A percentile compares a stretch with the other conserved stretches of the same genome.
phyloP scores from a whole-genome alignment of 2,888 invertebrate genomes.

The Antitype chi region DNA sequence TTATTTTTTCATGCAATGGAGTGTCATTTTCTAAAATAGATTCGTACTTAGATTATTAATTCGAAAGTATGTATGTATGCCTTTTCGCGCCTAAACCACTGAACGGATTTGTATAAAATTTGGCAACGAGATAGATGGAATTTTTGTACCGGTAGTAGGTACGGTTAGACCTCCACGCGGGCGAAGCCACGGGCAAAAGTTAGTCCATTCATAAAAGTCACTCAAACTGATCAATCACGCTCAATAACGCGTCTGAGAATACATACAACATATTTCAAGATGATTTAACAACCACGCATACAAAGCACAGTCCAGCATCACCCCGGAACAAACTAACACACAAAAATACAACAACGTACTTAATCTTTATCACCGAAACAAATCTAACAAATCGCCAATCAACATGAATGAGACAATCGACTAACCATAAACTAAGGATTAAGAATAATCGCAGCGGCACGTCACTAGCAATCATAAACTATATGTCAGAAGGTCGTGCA shows the following conservation, averaged over 20 bases:
- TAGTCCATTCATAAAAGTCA: conserved; percentile 9
- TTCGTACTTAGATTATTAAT: neutral
- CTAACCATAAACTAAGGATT: conserved; percentile 79
- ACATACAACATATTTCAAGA: conserved; percentile 7
- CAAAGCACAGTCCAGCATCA: neutral
- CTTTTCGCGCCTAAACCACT: neutral
- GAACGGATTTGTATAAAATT: neutral
- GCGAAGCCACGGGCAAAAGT: neutral
- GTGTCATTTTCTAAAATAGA: neutral
- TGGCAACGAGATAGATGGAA: neutral
- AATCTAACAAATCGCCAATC: conserved; percentile 68
- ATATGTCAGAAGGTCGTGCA: conserved; percentile 78
- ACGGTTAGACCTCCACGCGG: neutral
- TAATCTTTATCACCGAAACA: conserved; percentile 47
- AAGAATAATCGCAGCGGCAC: conserved; percentile 75
- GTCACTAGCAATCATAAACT: conserved; percentile 70
- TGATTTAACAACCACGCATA: neutral
- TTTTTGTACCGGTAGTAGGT: no score
- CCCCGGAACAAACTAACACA: conserved; percentile 31
- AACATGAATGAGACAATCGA: conserved; percentile 69
- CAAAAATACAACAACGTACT: conserved; percentile 22
- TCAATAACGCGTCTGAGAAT: neutral
- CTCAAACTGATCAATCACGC: conserved; percentile 14
- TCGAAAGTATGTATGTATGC: neutral
- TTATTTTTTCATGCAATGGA: neutral